Evolutionary conservation across 2,113 vertebrate species (phyloP).

Genomic region (Brachionichthys hirsutus): DNA sequence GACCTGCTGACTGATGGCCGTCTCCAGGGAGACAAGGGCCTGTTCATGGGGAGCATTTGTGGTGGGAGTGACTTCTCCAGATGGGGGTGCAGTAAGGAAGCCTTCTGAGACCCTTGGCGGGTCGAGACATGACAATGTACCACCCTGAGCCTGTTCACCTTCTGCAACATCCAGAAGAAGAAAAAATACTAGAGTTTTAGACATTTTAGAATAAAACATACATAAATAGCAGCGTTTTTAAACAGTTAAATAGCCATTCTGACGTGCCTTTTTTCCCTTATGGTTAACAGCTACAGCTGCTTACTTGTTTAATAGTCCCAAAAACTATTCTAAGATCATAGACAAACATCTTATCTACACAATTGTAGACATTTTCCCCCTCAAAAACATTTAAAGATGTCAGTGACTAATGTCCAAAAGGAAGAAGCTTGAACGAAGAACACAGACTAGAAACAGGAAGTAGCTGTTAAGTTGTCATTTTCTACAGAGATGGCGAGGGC

Average conservation of each 20-base stretch:
- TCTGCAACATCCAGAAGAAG: slow-evolving; percentile 67
- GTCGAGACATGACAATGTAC: slow-evolving; percentile 74
- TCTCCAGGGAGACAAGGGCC: slow-evolving; percentile 83
- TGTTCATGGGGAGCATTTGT: slow-evolving; percentile 81
- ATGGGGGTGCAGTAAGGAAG: slow-evolving; percentile 86
- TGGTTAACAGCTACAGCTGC: too few relatives aligned
- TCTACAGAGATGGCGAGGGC: slow-evolving; percentile 20
- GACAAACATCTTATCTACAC: background rate
- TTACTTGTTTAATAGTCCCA: too few relatives aligned
- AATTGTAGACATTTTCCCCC: rapidly evolving
- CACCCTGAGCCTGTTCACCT: slow-evolving; percentile 76
- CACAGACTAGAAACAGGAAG: background rate
- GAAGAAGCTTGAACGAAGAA: background rate
- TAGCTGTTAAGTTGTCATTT: background rate
- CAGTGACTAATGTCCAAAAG: background rate
- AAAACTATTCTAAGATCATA: too few relatives aligned
- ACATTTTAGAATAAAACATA: background rate
- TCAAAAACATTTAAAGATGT: background rate
- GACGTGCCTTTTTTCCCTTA: too few relatives aligned
- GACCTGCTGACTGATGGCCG: slow-evolving; percentile 83
- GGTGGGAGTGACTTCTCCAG: slow-evolving; percentile 84
- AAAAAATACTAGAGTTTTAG: slow-evolving; percentile 14
- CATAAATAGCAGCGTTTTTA: background rate
- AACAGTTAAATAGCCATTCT: too few relatives aligned
- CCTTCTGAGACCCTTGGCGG: slow-evolving; percentile 83